phyloP scores from a whole-genome alignment of 2,113 vertebrate species.

The Chaenogobius annularis region DNA sequence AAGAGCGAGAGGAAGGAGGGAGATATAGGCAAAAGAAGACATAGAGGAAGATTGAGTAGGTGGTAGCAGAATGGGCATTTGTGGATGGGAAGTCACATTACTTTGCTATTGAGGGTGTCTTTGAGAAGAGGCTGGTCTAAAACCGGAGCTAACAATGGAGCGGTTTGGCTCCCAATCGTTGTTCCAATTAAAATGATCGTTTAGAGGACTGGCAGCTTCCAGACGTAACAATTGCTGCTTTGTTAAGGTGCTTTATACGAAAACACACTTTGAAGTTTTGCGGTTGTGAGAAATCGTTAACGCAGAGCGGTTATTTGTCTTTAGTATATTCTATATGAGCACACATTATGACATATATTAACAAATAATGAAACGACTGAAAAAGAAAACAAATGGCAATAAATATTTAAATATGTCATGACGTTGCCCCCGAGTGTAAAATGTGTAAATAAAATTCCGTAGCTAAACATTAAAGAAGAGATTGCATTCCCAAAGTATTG shows the following conservation, averaged over 20 bases:
- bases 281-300: background rate
- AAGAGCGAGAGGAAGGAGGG: slow-evolving; percentile 11
- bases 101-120: slow-evolving; percentile 18
- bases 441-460: too few species aligned
- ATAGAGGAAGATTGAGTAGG: slow-evolving; percentile 28
- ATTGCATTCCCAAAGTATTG: too few species aligned
- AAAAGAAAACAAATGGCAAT: background rate
- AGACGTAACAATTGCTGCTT: background rate
- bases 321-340: background rate
- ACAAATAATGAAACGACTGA: background rate
- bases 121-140: slow-evolving; percentile 26
- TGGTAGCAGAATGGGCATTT: slow-evolving; percentile 19
- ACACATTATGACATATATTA: too few species aligned
- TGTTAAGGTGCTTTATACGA: background rate
- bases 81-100: slow-evolving; percentile 27
- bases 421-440: too few species aligned
- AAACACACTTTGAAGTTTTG: background rate
- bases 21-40: slow-evolving; percentile 15
- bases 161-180: slow-evolving; percentile 1
- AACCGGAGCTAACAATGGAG: background rate
- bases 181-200: slow-evolving; percentile 7
- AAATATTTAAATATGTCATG: background rate
- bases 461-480: too few species aligned
- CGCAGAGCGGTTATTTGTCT: background rate
- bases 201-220: background rate